Percentiles rank a stretch among this genome's conserved stretches.
Evolutionary conservation across 2,888 invertebrate genomes (phyloP).

Genomic region (Lucinisca nassula): DNA sequence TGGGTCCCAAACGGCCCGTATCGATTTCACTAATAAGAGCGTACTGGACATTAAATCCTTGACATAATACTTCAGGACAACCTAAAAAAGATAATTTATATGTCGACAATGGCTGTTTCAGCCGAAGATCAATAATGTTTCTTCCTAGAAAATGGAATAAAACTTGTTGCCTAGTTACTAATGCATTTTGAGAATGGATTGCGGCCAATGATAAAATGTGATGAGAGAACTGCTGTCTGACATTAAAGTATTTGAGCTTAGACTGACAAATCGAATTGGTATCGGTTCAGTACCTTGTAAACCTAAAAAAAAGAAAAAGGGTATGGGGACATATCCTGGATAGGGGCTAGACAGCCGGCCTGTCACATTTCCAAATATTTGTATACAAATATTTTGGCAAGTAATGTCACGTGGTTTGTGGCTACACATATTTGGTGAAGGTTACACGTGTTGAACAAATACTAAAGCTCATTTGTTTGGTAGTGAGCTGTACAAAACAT

Average conservation of each 20-base stretch:
- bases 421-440: too few relatives aligned
- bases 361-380: too few relatives aligned
- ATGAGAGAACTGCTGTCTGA: constrained; percentile 7
- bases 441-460: too few relatives aligned
- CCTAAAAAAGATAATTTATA: constrained; percentile 7
- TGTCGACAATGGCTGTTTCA: constrained; percentile 7
- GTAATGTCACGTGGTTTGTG: too few relatives aligned
- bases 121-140: constrained; percentile 3
- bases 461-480: too few relatives aligned
- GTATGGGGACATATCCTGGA: too few relatives aligned
- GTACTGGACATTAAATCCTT: not conserved
- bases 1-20: constrained; percentile 13
- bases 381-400: too few relatives aligned
- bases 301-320: too few relatives aligned
- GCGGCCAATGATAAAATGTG: constrained; percentile 58
- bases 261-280: too few relatives aligned
- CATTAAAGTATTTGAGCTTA: not conserved
- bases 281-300: too few relatives aligned
- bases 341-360: too few relatives aligned
- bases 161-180: constrained; percentile 70
- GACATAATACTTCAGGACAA: not conserved
- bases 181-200: constrained; percentile 72
- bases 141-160: constrained; percentile 51
- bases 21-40: constrained; percentile 5
- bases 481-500: not conserved